Evolutionary conservation across 2,888 invertebrate species (phyloP).

Genomic region (Hypercompe scribonia): DNA sequence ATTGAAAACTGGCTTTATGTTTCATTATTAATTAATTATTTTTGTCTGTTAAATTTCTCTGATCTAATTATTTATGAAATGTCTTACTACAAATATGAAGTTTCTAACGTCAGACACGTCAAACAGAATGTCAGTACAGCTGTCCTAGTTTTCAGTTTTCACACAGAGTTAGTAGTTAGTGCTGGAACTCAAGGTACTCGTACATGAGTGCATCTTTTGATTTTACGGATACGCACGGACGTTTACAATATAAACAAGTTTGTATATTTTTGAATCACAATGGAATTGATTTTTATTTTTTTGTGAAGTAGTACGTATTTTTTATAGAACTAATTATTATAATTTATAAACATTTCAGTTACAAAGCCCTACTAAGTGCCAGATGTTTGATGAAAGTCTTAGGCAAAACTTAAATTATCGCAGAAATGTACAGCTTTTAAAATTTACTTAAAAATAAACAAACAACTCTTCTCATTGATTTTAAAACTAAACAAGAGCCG

Average conservation of each 20-base stretch:
- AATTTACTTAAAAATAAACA: no score
- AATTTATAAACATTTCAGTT: no score
- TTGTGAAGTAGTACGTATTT: no score
- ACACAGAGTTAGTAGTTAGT: conserved; percentile 1
- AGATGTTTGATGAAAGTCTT: no score
- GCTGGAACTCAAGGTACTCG: conserved; percentile 12
- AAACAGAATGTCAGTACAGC: conserved; percentile 39
- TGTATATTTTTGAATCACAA: not conserved
- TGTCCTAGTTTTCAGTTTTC: conserved; percentile 46
- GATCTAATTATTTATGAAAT: conserved; percentile 21
- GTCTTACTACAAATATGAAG: conserved; percentile 31
- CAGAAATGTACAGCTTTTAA: no score
- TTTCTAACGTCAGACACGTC: conserved; percentile 41
- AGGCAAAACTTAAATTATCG: no score
- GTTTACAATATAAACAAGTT: not conserved
- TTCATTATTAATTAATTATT: no score
- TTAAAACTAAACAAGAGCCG: no score
- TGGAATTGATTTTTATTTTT: not conserved
- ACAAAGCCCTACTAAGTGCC: no score
- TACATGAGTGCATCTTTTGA: conserved; percentile 10
- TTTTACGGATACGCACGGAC: not conserved
- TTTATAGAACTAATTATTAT: no score
- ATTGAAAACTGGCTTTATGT: not conserved
- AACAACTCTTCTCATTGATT: no score
- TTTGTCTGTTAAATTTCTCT: conserved; percentile 38